These are phyloP conservation scores for Antechinus flavipes DNA, from an alignment of 2,113 vertebrate species.

Conservation along the genomic window DNA sequence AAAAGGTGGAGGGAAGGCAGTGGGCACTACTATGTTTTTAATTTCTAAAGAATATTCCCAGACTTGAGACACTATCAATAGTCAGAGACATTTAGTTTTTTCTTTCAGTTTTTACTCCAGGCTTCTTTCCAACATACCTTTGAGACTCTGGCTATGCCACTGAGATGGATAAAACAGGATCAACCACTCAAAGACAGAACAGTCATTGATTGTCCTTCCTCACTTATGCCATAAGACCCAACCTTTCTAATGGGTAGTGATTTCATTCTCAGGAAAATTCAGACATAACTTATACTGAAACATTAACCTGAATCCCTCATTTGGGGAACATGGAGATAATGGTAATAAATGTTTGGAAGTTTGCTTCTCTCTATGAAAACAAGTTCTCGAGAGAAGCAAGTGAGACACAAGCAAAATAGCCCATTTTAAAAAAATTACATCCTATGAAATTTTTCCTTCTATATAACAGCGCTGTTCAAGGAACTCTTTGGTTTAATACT, in stretches of 20 bases:
- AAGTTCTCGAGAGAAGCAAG: neutral
- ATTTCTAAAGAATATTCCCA: slow-evolving; percentile 34
- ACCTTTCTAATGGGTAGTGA: neutral
- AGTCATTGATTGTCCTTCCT: neutral
- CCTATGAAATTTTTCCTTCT: slow-evolving; percentile 16
- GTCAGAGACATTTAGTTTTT: neutral
- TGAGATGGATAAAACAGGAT: neutral
- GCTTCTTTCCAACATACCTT: neutral
- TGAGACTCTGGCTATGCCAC: neutral
- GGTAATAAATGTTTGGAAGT: slow-evolving; percentile 31
- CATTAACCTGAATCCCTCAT: slow-evolving; percentile 19
- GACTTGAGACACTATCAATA: neutral
- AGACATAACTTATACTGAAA: neutral
- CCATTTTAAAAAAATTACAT: slow-evolving; percentile 24
- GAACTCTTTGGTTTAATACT: neutral
- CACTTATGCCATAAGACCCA: neutral
- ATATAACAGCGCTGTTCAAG: neutral
- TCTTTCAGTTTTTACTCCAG: neutral
- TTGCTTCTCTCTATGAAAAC: neutral
- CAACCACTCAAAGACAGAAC: neutral
- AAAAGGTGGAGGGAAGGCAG: slow-evolving; percentile 12
- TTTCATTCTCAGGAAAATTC: neutral
- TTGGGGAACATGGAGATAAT: neutral
- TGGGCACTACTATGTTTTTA: neutral
- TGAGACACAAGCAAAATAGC: neutral